phyloP scores from a whole-genome alignment of 2,888 invertebrate species.

The Eulithis prunata region DNA sequence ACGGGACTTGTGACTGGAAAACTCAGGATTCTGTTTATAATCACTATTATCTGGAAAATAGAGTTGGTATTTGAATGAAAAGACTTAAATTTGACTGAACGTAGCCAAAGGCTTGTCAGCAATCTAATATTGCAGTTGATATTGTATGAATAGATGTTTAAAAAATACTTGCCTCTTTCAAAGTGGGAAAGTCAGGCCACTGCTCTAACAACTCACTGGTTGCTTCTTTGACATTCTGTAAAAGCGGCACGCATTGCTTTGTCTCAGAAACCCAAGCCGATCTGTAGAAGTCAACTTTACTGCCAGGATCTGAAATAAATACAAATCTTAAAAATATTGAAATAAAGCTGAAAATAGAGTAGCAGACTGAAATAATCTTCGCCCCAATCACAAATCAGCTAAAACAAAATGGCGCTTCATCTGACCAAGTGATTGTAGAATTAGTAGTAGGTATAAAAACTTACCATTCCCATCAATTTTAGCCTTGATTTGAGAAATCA shows the following conservation, averaged over 20 bases:
- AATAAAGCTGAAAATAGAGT: neutral
- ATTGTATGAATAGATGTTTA: too few species aligned
- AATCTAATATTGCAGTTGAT: too few species aligned
- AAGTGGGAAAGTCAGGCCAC: constrained; percentile 96
- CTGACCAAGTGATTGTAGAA: neutral
- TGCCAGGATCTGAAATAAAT: constrained; percentile 54
- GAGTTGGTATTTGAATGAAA: neutral
- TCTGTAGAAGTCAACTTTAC: constrained; percentile 90
- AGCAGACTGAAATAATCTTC: neutral
- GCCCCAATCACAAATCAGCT: neutral
- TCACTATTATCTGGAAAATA: constrained; percentile 84
- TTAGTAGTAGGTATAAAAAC: constrained; percentile 24
- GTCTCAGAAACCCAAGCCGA: constrained; percentile 92
- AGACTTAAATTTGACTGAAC: too few species aligned
- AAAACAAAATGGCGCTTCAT: neutral
- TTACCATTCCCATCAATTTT: constrained; percentile 76
- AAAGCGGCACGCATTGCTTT: constrained; percentile 87
- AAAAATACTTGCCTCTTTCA: constrained; percentile 86
- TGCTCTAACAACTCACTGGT: constrained; percentile 87
- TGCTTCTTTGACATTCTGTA: constrained; percentile 86
- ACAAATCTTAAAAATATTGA: neutral
- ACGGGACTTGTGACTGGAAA: constrained; percentile 93
- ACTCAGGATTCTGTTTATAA: constrained; percentile 86
- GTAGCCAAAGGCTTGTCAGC: too few species aligned
- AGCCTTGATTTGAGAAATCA: constrained; percentile 80